A percentile compares a stretch with the other conserved stretches of the same genome.
These are phyloP conservation scores for Spodoptera exigua DNA, from an alignment of 2,888 invertebrate genomes.

Conservation along the genomic window DNA sequence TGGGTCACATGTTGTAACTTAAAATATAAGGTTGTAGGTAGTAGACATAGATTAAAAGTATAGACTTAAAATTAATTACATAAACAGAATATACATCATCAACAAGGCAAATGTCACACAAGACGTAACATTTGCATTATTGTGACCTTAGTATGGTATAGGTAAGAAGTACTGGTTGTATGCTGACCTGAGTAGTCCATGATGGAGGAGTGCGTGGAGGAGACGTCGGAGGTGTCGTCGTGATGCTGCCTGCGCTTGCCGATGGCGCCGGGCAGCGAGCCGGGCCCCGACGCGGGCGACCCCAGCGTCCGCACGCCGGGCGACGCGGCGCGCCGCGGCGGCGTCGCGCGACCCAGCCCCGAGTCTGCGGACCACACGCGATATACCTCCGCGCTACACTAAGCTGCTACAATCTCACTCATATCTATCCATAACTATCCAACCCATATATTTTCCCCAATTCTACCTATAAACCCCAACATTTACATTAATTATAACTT, in stretches of 20 bases:
- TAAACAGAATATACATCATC: neutral
- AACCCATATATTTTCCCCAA: conserved; percentile 8
- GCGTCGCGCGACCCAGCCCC: conserved; percentile 95
- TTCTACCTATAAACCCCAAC: too few species aligned
- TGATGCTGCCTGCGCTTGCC: conserved; percentile 92
- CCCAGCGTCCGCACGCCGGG: conserved; percentile 95
- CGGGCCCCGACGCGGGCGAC: conserved; percentile 90
- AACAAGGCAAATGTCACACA: neutral
- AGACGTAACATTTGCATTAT: neutral
- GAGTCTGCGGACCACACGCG: conserved; percentile 91
- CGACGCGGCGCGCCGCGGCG: conserved; percentile 95
- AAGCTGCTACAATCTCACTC: neutral
- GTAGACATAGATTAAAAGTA: neutral
- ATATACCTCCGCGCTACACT: conserved; percentile 13
- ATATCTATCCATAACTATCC: neutral
- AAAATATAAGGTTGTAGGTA: neutral
- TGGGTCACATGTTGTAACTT: conserved; percentile 10
- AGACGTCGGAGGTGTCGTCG: conserved; percentile 96
- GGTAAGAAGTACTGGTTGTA: neutral
- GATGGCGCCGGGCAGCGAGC: conserved; percentile 95
- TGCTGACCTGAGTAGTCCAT: conserved; percentile 95
- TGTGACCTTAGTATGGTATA: neutral
- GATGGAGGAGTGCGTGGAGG: conserved; percentile 95
- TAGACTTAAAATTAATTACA: neutral
- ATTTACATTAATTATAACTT: too few species aligned